Percentiles rank a stretch among this genome's conserved stretches.
These are phyloP conservation scores for Guaruba guarouba DNA, from an alignment of 2,113 vertebrate genomes.

Conservation along the genomic window DNA sequence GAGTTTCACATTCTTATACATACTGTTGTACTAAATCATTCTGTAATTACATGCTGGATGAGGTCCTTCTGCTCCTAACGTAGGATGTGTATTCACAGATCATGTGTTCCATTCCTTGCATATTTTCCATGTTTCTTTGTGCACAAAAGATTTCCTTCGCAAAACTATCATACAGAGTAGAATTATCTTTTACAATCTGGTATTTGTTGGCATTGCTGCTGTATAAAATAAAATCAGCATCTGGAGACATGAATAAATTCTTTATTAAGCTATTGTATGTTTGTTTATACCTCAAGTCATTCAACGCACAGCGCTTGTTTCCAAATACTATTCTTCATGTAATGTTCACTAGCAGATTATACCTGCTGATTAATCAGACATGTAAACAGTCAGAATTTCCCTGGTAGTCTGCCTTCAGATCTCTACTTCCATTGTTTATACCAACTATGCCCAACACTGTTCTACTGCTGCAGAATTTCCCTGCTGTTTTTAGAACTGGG, in stretches of 20 bases:
- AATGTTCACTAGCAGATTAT: background rate
- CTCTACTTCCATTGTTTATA: background rate
- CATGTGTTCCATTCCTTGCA: slow-evolving; percentile 29
- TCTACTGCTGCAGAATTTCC: background rate
- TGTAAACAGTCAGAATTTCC: background rate
- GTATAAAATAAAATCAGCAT: background rate
- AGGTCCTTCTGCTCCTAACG: background rate
- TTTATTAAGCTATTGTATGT: background rate
- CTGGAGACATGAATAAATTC: background rate
- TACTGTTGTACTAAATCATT: background rate
- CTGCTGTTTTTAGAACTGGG: background rate
- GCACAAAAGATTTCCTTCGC: background rate
- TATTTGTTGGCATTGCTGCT: background rate
- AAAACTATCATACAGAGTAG: background rate
- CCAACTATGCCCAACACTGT: background rate
- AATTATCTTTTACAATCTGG: background rate
- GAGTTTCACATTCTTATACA: background rate
- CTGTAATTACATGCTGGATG: background rate
- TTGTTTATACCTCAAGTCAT: background rate
- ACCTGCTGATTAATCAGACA: background rate
- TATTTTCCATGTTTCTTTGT: slow-evolving; percentile 31
- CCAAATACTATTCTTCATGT: background rate
- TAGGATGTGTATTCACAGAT: background rate
- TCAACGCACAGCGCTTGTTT: background rate
- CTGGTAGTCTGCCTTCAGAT: background rate